Conservation (phyloP, 2,797 vertebrate genomes). For the Tadarida brasiliensis region DNA sequence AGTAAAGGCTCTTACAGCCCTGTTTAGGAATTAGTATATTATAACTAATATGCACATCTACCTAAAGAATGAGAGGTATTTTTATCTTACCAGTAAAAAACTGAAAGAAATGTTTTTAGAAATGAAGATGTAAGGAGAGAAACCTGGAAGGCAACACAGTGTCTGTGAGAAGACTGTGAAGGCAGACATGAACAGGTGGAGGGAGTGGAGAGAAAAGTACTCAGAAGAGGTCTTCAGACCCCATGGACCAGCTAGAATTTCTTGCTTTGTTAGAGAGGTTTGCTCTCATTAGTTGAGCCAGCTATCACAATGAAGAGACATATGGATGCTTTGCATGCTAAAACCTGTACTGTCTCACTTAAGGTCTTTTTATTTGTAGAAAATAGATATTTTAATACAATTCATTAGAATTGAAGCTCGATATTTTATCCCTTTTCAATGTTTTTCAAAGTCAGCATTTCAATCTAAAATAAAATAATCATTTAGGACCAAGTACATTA, state of each 20-base stretch:
- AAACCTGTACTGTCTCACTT: background rate
- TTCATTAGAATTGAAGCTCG: background rate
- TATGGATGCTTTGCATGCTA: background rate
- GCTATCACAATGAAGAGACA: background rate
- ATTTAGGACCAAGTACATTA: background rate
- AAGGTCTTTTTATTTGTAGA: background rate
- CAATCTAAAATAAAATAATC: background rate
- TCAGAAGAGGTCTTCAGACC: background rate
- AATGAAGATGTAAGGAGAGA: background rate
- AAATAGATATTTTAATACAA: background rate
- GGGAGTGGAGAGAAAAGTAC: background rate
- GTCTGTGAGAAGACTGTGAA: background rate
- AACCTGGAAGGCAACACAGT: background rate
- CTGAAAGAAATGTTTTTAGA: background rate
- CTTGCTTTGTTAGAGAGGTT: background rate
- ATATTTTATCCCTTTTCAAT: background rate
- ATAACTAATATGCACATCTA: background rate
- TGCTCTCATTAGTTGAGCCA: background rate
- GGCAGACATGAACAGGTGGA: background rate
- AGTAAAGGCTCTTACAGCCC: background rate
- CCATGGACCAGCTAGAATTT: background rate
- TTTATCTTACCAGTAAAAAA: background rate
- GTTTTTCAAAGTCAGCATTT: slow-evolving; percentile 1
- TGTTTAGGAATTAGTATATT: background rate
- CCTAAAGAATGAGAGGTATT: background rate